These are phyloP conservation scores for Erebia epiphron DNA, from an alignment of 2,888 invertebrate species.

Conservation along the genomic window DNA sequence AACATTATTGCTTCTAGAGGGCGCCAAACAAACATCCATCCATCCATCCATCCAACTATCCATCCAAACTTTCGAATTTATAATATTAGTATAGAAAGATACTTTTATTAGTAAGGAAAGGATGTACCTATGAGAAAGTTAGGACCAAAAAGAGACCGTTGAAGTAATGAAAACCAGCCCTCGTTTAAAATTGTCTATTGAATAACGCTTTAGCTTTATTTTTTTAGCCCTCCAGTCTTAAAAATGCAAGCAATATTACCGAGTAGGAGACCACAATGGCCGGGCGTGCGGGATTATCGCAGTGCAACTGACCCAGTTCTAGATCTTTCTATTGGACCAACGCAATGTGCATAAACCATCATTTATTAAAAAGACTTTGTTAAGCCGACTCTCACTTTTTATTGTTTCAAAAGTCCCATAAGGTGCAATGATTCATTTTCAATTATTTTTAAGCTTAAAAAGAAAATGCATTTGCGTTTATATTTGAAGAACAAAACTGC, in stretches of 20 bases:
- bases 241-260: slow-evolving; percentile 32
- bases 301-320: slow-evolving; percentile 36
- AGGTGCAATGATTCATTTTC: not conserved
- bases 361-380: slow-evolving; percentile 23
- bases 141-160: not conserved
- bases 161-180: slow-evolving; percentile 10
- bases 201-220: slow-evolving; percentile 19
- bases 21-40: no score
- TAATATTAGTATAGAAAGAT: not conserved
- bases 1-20: no score
- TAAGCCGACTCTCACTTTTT: slow-evolving; percentile 7
- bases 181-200: slow-evolving; percentile 20
- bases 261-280: slow-evolving; percentile 30
- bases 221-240: slow-evolving; percentile 23
- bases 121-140: not conserved
- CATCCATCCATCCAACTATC: no score
- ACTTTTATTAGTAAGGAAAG: no score
- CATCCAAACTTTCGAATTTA: no score
- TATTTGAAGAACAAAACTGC: no score
- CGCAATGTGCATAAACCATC: slow-evolving; percentile 28
- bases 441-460: not conserved
- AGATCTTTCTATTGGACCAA: slow-evolving; percentile 29
- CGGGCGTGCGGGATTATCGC: slow-evolving; percentile 29
- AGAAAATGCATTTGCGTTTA: no score
- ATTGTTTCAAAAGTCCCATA: slow-evolving; percentile 15